phyloP scores from a whole-genome alignment of 2,797 vertebrate species.

The Falco peregrinus region DNA sequence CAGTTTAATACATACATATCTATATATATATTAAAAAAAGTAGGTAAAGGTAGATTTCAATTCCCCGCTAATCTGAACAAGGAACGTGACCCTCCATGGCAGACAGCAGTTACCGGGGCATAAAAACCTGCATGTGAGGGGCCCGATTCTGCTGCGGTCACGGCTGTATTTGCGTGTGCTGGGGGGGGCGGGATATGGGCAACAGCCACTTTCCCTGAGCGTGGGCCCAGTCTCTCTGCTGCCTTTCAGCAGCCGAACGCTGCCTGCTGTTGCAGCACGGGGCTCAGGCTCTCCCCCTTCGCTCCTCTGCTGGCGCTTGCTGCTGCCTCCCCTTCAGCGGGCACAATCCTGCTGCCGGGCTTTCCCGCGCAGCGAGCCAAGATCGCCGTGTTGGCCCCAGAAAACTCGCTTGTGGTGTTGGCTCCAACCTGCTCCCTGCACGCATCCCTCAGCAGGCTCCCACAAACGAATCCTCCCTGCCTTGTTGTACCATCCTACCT shows the following conservation, averaged over 20 bases:
- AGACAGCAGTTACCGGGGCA: neutral
- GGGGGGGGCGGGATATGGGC: neutral
- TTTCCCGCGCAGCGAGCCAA: neutral
- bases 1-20: neutral
- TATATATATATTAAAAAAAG: neutral
- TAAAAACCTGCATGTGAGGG: neutral
- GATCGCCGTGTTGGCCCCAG: neutral
- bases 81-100: neutral
- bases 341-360: neutral
- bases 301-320: neutral
- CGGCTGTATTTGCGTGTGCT: neutral
- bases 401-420: neutral
- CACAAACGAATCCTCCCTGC: accelerated
- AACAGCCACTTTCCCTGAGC: neutral
- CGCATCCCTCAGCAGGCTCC: neutral
- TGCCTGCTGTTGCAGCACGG: neutral
- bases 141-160: neutral
- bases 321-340: neutral
- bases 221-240: neutral
- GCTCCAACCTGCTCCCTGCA: neutral
- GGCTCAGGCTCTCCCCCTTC: neutral
- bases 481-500: neutral
- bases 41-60: neutral
- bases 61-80: neutral
- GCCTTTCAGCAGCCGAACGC: neutral